Evolutionary conservation across 2,888 invertebrate genomes (phyloP), one percentile per base, ranked within the genome.

Genomic region (Amphiduros pacificus): DNA sequence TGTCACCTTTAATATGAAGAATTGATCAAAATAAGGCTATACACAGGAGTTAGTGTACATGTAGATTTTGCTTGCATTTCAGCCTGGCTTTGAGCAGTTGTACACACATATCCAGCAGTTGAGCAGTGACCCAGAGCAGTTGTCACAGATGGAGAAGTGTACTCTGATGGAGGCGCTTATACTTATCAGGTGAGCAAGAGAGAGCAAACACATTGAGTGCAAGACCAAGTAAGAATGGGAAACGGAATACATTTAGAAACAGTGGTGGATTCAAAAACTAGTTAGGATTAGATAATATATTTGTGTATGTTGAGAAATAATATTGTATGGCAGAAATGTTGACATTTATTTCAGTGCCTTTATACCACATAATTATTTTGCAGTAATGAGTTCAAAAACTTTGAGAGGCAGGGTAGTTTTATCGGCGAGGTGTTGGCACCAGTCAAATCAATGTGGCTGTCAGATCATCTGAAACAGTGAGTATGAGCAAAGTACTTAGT

Each of bases 371-470:
- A 1, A 56, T 69, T 61, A 48, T 53, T 61, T 72, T 72, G 29
- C 70, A 83, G 83, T 60, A 95, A 95, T 85, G 91, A 94, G 82
- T 92, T 93, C 80, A 89, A 91, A 79, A 91, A 94, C 83, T 94
- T 91, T 79, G 89, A 90, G 73, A 85, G 90, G 24, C 90, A 91
- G 79, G 83, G 85, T 55, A 81, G 82, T 55, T 91, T 91, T 75
- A 87, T 91, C 28, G 87, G 87, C 27, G 90, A 90, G 75, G 86
- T 90, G 14, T 85, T 91, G 64, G 86, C 88, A 59, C 89, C 90
- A 62, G 87, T 80, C 14, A 74, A 75, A 55, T 69, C 71, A 48
- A 65, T 78, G 17, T 82, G 81, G 82, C 57, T 77, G 14, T 77
- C 77, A 5, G 61, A 68, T 27, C 75, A 77, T 53, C 74, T 81